Conservation (phyloP, 2,113 vertebrate genomes). For the Fulica atra region DNA sequence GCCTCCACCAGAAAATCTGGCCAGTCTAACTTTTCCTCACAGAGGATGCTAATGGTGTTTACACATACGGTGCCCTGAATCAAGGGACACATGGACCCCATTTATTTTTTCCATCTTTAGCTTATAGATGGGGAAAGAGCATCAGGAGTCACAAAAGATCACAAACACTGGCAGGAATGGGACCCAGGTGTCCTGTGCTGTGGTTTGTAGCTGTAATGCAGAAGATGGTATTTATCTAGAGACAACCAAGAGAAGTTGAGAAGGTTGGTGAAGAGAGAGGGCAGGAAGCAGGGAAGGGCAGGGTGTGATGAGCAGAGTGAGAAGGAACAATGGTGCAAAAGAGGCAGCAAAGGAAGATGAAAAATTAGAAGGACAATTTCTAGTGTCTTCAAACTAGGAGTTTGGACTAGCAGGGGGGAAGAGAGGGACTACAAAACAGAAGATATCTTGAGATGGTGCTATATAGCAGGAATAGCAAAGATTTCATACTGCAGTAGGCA, state of each 20-base stretch:
- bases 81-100: not conserved
- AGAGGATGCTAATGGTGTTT: not conserved
- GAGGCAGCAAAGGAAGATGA: not conserved
- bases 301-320: rapidly evolving
- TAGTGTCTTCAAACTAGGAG: not conserved
- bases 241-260: not conserved
- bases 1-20: not conserved
- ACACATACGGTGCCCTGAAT: not conserved
- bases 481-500: not conserved
- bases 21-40: not conserved
- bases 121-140: not conserved
- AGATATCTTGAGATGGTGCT: not conserved
- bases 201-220: not conserved
- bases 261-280: not conserved
- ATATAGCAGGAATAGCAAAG: not conserved
- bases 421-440: not conserved
- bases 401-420: not conserved
- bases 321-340: not conserved
- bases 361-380: not conserved
- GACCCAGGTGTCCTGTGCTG: not conserved
- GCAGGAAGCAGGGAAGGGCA: not conserved
- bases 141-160: not conserved
- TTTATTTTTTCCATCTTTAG: not conserved
- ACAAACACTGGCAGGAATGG: not conserved
- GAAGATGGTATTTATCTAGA: not conserved